phyloP scores from a whole-genome alignment of 1,140 invertebrate species.

The Trichonephila clavipes region DNA sequence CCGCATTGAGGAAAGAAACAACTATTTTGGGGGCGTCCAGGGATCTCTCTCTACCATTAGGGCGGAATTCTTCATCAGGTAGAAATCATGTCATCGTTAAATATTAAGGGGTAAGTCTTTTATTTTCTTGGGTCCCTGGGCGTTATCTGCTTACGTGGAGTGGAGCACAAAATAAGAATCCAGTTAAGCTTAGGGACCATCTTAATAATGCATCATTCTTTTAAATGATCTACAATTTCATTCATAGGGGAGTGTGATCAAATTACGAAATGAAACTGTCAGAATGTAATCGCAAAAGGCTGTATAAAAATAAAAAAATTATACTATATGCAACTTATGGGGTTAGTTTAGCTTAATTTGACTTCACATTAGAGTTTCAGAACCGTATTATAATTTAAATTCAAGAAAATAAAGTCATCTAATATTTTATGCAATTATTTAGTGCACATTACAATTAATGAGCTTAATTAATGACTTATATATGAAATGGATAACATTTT shows the following conservation, averaged over 20 bases:
- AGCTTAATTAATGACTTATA: too few species aligned
- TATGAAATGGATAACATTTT: too few species aligned
- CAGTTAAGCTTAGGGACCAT: slow-evolving; percentile 5
- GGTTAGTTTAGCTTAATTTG: too few species aligned
- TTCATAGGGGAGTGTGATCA: not conserved
- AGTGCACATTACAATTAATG: too few species aligned
- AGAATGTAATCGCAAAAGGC: too few species aligned
- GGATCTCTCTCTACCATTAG: slow-evolving; percentile 17
- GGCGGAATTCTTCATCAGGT: slow-evolving; percentile 65
- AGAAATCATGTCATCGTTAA: slow-evolving; percentile 70
- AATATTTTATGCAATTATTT: too few species aligned
- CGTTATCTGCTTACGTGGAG: slow-evolving; percentile 52
- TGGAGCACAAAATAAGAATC: slow-evolving; percentile 43
- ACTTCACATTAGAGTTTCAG: too few species aligned
- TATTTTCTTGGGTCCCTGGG: slow-evolving; percentile 39
- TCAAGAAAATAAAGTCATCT: too few species aligned
- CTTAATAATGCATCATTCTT: not conserved
- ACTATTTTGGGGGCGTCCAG: slow-evolving; percentile 5
- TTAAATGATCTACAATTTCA: not conserved
- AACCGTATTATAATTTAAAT: too few species aligned
- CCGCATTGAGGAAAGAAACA: not conserved
- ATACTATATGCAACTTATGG: too few species aligned
- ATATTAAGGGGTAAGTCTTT: slow-evolving; percentile 58
- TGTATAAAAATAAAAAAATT: too few species aligned
- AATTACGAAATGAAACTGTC: not conserved